A percentile compares a stretch with the other conserved stretches of the same genome.
Conservation (phyloP, 2,113 vertebrate species). For the Eonycteris spelaea region DNA sequence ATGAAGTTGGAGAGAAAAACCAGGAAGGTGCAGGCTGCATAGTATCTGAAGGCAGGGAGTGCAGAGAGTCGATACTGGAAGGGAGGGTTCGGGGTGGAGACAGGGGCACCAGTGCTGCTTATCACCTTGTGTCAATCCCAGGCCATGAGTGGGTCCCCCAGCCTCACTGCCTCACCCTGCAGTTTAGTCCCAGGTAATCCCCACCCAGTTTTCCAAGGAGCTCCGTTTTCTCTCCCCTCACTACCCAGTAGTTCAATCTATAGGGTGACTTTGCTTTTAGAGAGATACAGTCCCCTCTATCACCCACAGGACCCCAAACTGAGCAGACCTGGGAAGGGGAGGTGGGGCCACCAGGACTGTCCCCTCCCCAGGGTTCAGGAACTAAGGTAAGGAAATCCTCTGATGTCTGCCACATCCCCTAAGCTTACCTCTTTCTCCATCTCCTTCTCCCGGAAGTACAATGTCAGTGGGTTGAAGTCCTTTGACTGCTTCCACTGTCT, state of each 20-base stretch:
- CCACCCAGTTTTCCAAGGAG: neutral
- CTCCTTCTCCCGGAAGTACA: slow-evolving; percentile 78
- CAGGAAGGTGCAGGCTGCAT: slow-evolving; percentile 83
- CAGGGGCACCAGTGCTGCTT: neutral
- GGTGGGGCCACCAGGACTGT: neutral
- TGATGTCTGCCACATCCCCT: neutral
- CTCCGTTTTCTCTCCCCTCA: neutral
- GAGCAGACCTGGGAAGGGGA: neutral
- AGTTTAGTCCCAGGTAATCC: neutral
- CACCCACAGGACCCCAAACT: neutral
- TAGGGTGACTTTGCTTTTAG: neutral
- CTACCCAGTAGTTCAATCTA: neutral
- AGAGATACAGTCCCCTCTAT: neutral
- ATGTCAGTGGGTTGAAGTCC: slow-evolving; percentile 79
- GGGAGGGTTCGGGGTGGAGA: neutral
- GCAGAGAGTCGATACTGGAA: slow-evolving; percentile 87
- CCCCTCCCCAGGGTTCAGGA: neutral
- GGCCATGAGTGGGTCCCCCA: neutral
- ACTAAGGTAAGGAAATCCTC: neutral
- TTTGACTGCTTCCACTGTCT: slow-evolving; percentile 82
- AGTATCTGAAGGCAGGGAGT: slow-evolving; percentile 85
- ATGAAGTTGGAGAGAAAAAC: slow-evolving; percentile 86
- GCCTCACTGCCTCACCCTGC: neutral
- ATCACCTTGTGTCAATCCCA: neutral
- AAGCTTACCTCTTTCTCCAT: slow-evolving; percentile 80